Evolutionary conservation across 2,113 vertebrate species (phyloP), one percentile per base, ranked within the genome.

Genomic region (Rhabdornis inornatus): DNA sequence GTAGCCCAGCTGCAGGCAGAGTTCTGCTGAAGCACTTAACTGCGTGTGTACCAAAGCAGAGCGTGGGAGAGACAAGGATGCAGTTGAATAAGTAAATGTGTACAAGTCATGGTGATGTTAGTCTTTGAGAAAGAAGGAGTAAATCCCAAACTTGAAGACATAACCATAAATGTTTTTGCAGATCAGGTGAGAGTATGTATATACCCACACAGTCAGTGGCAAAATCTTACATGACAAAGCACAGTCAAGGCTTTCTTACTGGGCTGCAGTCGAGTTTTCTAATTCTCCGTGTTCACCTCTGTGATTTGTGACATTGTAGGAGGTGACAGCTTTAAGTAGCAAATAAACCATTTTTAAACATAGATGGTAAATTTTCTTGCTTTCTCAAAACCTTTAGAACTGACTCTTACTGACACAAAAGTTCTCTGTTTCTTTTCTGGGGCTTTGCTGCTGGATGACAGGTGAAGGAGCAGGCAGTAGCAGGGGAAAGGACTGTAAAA

Each of bases 11-110:
- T 93, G 69, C 61, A 57, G 39, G 64, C 65, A 76, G 65, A 69
- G 39, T 60, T 88, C 83, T 91, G 75, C 75, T 87, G 87, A 94
- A 96, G 80, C 52, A 70, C 89, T 94, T 93, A 92, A 94, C 95
- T 64, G 65, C 4, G 0, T 85, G 4, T 37, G 40, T 74, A 72
- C 77, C 6, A 4, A 42, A 87, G 78, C n/a, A 87, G 86, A 55
- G 28, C 2, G 3, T 77, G 74, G 55, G 70, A 77, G 49, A 82
- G 49, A 82, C 66, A 76, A 83, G 64, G 77, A 52, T 72, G 40
- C 55, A 53, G 45, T 87, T 76, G 39, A 92, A 63, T 59, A 66
- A 47, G 39, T 82, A 40, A 52, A 61, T 55, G 16, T 63, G 33
- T 65, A 17, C 37, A 76, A 53, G 16, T 60, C 25, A 57, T 11